Evolutionary conservation across 2,113 vertebrate species (phyloP).

Genomic region (Rutilus rutilus): DNA sequence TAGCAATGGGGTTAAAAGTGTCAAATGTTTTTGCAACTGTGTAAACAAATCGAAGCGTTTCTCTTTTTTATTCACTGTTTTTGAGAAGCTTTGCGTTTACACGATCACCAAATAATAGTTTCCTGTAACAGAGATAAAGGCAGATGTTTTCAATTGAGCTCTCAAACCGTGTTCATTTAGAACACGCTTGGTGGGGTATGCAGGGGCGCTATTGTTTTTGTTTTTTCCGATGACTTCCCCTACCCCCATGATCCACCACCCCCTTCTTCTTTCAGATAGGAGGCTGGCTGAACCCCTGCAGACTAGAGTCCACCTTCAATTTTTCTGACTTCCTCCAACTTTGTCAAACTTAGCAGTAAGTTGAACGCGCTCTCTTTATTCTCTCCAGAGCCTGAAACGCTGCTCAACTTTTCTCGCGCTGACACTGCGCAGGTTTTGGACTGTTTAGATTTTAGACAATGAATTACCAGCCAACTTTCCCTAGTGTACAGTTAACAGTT

Average conservation of each 20-base stretch:
- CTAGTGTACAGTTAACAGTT: conserved; percentile 61
- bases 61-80: not conserved
- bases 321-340: conserved; percentile 70
- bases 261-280: conserved; percentile 33
- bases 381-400: conserved; percentile 1
- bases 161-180: not conserved
- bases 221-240: conserved; percentile 32
- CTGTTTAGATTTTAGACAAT: conserved; percentile 45
- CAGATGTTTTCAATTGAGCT: conserved; percentile 42
- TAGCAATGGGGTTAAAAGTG: not conserved
- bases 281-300: conserved; percentile 60
- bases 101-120: conserved; percentile 3
- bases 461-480: conserved; percentile 42
- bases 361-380: not conserved
- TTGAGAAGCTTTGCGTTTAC: not conserved
- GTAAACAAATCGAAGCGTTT: not conserved
- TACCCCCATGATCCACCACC: conserved; percentile 45
- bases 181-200: conserved; percentile 24
- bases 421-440: not conserved
- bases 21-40: not conserved
- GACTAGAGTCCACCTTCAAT: conserved; percentile 64
- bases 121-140: conserved; percentile 24
- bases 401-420: not conserved
- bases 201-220: conserved; percentile 34
- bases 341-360: conserved; percentile 56